A percentile compares a stretch with the other conserved stretches of the same genome.
Conservation (phyloP, 1,140 invertebrate species). For the Pseudomyrmex dendroicus region DNA sequence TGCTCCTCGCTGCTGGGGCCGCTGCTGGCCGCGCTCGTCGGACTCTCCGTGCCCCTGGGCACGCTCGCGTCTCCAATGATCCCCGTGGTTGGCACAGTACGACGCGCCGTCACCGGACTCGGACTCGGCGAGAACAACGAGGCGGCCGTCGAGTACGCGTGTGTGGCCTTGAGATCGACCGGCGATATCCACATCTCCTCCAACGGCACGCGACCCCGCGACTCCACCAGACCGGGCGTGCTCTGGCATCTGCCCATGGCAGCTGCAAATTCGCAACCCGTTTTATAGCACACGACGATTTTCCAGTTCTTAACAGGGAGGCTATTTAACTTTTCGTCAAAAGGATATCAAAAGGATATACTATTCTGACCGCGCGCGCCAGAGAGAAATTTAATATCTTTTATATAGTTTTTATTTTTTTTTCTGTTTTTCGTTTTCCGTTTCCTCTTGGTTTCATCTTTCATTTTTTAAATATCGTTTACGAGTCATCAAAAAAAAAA, state of each 20-base stretch:
- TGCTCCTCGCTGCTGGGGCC: constrained; percentile 83
- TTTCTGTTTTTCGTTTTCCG: not conserved
- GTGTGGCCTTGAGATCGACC: constrained; percentile 77
- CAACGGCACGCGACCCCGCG: constrained; percentile 93
- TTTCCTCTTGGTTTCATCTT: not conserved
- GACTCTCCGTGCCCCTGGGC: constrained; percentile 80
- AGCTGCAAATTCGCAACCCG: constrained; percentile 86
- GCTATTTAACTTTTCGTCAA: too few relatives aligned
- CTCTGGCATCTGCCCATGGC: constrained; percentile 97
- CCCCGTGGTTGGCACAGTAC: constrained; percentile 58
- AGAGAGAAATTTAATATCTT: too few relatives aligned
- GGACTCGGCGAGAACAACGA: constrained; percentile 85
- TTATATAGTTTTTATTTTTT: not conserved
- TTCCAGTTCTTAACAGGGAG: too few relatives aligned
- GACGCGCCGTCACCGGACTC: constrained; percentile 81
- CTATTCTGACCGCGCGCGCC: too few relatives aligned
- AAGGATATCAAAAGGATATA: too few relatives aligned
- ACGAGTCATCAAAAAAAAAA: too few relatives aligned
- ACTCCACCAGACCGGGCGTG: constrained; percentile 97
- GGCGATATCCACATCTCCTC: constrained; percentile 95
- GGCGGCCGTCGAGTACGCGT: constrained; percentile 78
- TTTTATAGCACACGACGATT: not conserved
- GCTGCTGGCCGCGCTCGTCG: constrained; percentile 83
- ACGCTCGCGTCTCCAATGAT: constrained; percentile 47
- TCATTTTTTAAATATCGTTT: not conserved